Conservation (phyloP, 2,888 invertebrate genomes). For the Halictus ligatus region DNA sequence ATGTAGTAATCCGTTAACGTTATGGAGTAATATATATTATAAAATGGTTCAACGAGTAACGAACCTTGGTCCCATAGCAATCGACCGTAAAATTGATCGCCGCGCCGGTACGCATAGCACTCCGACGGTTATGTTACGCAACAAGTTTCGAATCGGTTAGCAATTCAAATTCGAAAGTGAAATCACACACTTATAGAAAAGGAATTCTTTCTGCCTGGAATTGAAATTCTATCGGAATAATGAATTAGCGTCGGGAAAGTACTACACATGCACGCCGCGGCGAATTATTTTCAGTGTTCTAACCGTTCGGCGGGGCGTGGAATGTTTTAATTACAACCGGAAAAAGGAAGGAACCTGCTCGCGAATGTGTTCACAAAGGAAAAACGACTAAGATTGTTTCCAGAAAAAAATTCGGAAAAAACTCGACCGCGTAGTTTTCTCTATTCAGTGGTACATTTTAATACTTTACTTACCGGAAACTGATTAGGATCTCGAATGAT, state of each 20-base stretch:
- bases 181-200: slow-evolving; percentile 12
- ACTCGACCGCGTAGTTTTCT: neutral
- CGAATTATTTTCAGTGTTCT: neutral
- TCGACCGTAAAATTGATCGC: neutral
- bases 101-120: neutral
- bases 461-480: too few species aligned
- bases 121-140: slow-evolving; percentile 9
- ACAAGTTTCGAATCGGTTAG: slow-evolving; percentile 40
- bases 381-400: neutral
- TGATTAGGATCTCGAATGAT: too few species aligned
- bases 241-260: slow-evolving; percentile 1
- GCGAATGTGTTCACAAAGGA: slow-evolving; percentile 3
- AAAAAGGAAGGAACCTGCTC: slow-evolving; percentile 4
- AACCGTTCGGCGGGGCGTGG: neutral
- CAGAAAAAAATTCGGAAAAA: neutral
- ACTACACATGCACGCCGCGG: neutral
- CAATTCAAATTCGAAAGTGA: slow-evolving; percentile 52
- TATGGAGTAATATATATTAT: neutral
- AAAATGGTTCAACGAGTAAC: neutral
- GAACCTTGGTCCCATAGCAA: neutral
- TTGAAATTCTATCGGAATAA: slow-evolving; percentile 59
- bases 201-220: slow-evolving; percentile 74
- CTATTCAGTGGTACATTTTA: too few species aligned
- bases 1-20: neutral
- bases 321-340: slow-evolving; percentile 9